Evolutionary conservation across 2,113 vertebrate species (phyloP), one percentile per base, ranked within the genome.

Genomic region (Thunnus maccoyii): DNA sequence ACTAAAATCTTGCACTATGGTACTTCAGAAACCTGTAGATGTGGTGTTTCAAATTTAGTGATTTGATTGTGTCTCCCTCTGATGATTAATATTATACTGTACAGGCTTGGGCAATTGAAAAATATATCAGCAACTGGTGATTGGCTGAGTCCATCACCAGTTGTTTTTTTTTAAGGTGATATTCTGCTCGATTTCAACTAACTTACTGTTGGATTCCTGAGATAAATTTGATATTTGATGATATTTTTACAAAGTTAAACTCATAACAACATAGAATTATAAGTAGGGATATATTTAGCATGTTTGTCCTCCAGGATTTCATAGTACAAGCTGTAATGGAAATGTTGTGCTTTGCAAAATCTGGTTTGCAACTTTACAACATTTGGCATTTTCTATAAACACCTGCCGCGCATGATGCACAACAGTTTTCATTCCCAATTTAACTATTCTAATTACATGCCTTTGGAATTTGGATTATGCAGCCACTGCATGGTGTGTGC

Each of bases 371-470:
- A 77, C 83, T 86, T 73, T 44, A 52, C 54, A 80, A 56, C 68
- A 68, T 82, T 84, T 85, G 83, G 76, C 68, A 18, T 84, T 89
- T 84, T 63, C 70, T 27, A 75, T 55, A 72, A 63, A 64, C 47
- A 14, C 7, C 54, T 15, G 51, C 75, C 64, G 66, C 16, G 55
- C 67, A 62, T 8, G 16, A 54, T 15, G 7, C 77, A 62, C 67
- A 65, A 63, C 82, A 50, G 76, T 67, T 77, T 62, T 73, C 36
- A 66, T 73, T 83, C 86, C 69, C 82, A 84, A 74, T 86, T 79
- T 85, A 69, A 80, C 87, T 88, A 77, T 36, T 78, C 72, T 85
- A 88, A 89, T 89, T 89, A 88, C 82, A 88, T 62, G 90, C 74
- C 69, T 83, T 66, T 84, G 86, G 68, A 84, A 76, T 88, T 80